Percentiles rank a stretch among this genome's conserved stretches.
phyloP scores from a whole-genome alignment of 92 coral and sea anemone genomes.

The Pocillopora meandrina region DNA sequence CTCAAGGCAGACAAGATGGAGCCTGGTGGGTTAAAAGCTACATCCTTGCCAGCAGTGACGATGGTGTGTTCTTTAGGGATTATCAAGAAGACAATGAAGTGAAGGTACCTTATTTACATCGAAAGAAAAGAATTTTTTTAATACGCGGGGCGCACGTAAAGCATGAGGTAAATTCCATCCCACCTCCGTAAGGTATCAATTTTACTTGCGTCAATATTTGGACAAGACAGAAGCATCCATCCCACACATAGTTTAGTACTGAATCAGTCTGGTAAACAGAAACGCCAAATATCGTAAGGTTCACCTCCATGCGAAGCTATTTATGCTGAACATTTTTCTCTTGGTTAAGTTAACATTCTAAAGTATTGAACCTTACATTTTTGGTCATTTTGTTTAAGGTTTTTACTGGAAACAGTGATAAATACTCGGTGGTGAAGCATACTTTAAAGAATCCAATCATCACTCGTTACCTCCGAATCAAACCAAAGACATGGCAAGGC shows the following conservation, averaged over 20 bases:
- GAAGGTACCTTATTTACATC: not conserved
- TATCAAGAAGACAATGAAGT: slow-evolving; percentile 7
- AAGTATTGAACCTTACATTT: too few relatives aligned
- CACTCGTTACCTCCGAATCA: slow-evolving; percentile 21
- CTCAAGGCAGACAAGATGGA: slow-evolving; percentile 16
- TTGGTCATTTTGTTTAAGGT: not conserved
- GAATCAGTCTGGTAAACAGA: too few relatives aligned
- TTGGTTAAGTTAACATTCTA: too few relatives aligned
- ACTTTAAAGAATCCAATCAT: slow-evolving; percentile 23
- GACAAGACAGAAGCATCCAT: too few relatives aligned
- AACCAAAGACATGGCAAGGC: slow-evolving; percentile 16
- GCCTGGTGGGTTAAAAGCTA: not conserved
- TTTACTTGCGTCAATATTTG: too few relatives aligned
- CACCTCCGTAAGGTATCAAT: too few relatives aligned
- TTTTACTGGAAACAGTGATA: slow-evolving; percentile 12
- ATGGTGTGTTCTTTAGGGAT: slow-evolving; percentile 25
- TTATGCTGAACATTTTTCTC: too few relatives aligned
- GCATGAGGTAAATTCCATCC: too few relatives aligned
- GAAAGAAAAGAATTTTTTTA: not conserved
- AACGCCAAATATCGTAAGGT: too few relatives aligned
- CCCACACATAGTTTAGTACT: too few relatives aligned
- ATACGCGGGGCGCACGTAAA: too few relatives aligned
- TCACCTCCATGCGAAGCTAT: too few relatives aligned
- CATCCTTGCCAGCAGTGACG: slow-evolving; percentile 14
- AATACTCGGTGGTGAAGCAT: slow-evolving; percentile 28